Percentiles rank a stretch among this genome's conserved stretches.
Conservation (phyloP, 2,888 invertebrate genomes). For the Temnothorax ravouxi region DNA sequence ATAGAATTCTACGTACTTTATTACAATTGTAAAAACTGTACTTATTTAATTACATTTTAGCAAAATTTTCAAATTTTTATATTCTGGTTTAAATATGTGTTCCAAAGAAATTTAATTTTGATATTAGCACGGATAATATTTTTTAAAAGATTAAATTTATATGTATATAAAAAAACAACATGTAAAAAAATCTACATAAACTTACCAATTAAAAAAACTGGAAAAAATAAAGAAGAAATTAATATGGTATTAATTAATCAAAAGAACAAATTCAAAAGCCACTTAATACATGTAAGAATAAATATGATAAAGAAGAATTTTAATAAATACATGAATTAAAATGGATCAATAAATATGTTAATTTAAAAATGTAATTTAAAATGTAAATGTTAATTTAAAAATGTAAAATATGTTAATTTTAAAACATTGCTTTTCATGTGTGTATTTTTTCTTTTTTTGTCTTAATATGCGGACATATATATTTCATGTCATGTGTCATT, state of each 20-base stretch:
- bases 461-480: neutral
- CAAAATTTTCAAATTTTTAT: neutral
- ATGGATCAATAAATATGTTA: constrained; percentile 6
- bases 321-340: neutral
- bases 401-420: neutral
- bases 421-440: neutral
- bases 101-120: neutral
- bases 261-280: neutral
- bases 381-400: neutral
- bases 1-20: neutral
- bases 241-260: neutral
- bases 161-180: neutral
- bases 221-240: neutral
- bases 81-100: neutral
- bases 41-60: neutral
- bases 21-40: neutral
- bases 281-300: neutral
- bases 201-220: neutral
- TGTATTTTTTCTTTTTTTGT: neutral
- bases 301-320: neutral
- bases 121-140: neutral
- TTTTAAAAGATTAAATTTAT: neutral
- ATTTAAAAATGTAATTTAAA: constrained; percentile 6
- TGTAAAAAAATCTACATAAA: neutral
- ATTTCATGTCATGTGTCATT: neutral